Conservation (phyloP, 1,140 invertebrate species). For the Meteorus sp. region DNA sequence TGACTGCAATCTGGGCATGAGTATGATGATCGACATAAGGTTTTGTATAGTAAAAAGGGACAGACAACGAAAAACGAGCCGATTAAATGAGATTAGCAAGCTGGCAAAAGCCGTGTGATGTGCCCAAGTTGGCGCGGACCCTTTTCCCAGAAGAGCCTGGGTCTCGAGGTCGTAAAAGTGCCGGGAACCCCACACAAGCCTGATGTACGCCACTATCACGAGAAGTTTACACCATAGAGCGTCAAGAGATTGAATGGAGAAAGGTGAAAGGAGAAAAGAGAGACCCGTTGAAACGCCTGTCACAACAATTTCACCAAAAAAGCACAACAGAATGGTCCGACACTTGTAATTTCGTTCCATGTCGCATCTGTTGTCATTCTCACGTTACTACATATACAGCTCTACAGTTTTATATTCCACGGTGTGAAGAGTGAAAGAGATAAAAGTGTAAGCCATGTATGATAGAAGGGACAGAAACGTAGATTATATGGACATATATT, state of each 20-base stretch:
- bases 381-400: conserved; percentile 40
- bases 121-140: conserved; percentile 1
- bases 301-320: conserved; percentile 51
- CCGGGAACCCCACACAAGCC: conserved; percentile 29
- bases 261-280: no score
- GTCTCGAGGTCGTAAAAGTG: conserved; percentile 42
- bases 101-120: conserved; percentile 2
- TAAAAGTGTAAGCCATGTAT: no score
- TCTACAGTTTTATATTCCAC: conserved; percentile 21
- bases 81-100: conserved; percentile 41
- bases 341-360: conserved; percentile 49
- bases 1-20: no score
- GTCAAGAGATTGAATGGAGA: conserved; percentile 12
- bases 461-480: conserved; percentile 21
- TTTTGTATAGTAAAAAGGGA: background rate
- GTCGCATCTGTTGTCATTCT: conserved; percentile 51
- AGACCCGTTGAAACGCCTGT: conserved; percentile 42
- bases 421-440: no score
- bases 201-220: no score
- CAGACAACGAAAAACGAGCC: conserved; percentile 34
- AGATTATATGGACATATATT: conserved; percentile 37
- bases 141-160: conserved; percentile 43
- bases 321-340: conserved; percentile 32
- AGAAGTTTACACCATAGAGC: conserved; percentile 23
- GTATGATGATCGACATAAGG: conserved; percentile 22